Percentiles rank a stretch among this genome's conserved stretches.
These are phyloP conservation scores for Polietes domitor DNA, from an alignment of 2,888 invertebrate species.

Conservation along the genomic window DNA sequence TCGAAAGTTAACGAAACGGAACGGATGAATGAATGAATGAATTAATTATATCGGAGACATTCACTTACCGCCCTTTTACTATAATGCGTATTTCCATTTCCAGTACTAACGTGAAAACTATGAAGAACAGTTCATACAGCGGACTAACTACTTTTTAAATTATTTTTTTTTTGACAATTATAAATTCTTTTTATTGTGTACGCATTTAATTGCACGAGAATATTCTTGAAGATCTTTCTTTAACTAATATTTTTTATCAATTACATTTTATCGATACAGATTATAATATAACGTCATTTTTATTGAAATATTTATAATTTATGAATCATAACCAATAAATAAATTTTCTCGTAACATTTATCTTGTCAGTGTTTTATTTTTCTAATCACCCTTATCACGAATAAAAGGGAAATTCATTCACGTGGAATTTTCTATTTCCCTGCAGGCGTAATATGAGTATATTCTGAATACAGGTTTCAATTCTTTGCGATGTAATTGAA, in stretches of 20 bases:
- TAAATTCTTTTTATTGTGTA: not conserved
- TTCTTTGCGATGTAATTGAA: no score
- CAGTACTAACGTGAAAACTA: not conserved
- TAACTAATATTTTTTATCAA: not conserved
- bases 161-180: not conserved
- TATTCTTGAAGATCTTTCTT: not conserved
- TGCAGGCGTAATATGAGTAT: no score
- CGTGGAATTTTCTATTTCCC: no score
- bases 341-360: not conserved
- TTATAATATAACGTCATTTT: not conserved
- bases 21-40: not conserved
- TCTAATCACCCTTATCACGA: not conserved
- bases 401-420: no score
- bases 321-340: not conserved
- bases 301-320: not conserved
- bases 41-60: not conserved
- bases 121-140: not conserved
- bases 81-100: slow-evolving; percentile 1
- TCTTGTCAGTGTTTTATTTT: not conserved
- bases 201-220: not conserved
- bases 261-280: not conserved
- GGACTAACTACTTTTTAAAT: not conserved
- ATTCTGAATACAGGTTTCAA: no score
- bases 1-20: not conserved
- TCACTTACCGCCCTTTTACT: not conserved